Evolutionary conservation across 2,797 vertebrate genomes (phyloP).

Genomic region (Psittacula echo): DNA sequence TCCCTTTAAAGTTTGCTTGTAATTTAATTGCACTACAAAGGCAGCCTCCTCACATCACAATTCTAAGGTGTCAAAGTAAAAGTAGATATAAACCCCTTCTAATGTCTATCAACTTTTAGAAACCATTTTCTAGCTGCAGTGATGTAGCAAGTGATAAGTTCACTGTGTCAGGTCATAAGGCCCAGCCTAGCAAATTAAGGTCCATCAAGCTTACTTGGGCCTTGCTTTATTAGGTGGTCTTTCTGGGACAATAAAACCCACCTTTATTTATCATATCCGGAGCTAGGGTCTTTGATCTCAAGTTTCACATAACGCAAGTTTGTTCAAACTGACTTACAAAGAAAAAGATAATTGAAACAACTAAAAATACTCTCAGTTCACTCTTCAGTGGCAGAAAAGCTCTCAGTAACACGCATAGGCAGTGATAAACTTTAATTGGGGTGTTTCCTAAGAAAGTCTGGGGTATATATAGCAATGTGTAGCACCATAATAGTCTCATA

Average conservation of each 20-base stretch:
- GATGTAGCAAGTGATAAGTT: slow-evolving; percentile 8
- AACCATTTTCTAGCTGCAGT: slow-evolving; percentile 56
- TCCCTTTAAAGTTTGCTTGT: slow-evolving; percentile 57
- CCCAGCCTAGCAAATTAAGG: background rate
- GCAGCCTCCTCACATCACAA: slow-evolving; percentile 41
- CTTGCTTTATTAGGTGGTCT: slow-evolving; percentile 1
- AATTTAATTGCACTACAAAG: slow-evolving; percentile 55
- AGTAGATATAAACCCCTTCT: slow-evolving; percentile 19
- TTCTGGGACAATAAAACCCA: slow-evolving; percentile 4
- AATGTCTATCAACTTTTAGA: slow-evolving; percentile 43
- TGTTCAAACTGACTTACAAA: background rate
- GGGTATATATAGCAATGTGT: background rate
- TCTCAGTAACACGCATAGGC: background rate
- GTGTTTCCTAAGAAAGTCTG: background rate
- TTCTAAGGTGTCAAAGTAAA: slow-evolving; percentile 58
- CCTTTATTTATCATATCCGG: background rate
- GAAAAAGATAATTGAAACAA: background rate
- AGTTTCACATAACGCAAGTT: background rate
- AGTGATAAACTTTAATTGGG: background rate
- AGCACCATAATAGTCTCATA: background rate
- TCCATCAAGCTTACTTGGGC: background rate
- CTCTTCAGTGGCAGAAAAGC: background rate
- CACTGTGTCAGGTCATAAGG: background rate
- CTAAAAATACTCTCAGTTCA: background rate
- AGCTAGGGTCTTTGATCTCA: slow-evolving; percentile 33